phyloP scores from a whole-genome alignment of 2,113 vertebrate species.

The Anhinga anhinga region DNA sequence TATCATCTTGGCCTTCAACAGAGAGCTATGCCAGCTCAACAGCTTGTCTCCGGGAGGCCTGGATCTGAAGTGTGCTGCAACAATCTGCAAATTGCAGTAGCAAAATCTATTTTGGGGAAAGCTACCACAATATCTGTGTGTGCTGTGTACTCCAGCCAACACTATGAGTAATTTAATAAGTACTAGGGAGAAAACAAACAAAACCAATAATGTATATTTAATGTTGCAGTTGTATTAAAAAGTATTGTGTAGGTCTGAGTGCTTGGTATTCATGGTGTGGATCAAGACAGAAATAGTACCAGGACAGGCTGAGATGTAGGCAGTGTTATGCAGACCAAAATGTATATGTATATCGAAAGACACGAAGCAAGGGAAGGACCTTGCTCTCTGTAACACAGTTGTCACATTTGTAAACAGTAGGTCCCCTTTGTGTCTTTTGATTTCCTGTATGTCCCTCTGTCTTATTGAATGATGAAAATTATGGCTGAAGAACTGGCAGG shows the following conservation, averaged over 20 bases:
- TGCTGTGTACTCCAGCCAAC: not conserved
- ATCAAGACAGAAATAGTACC: not conserved
- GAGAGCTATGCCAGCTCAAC: not conserved
- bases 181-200: not conserved
- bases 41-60: not conserved
- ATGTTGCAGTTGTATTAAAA: not conserved
- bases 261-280: not conserved
- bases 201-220: not conserved
- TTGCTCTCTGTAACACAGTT: not conserved
- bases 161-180: not conserved
- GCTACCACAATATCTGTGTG: not conserved
- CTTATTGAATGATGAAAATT: not conserved
- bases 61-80: not conserved
- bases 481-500: not conserved
- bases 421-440: not conserved
- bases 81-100: not conserved
- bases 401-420: not conserved
- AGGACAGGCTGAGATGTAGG: not conserved
- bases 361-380: not conserved
- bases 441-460: not conserved
- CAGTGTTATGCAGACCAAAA: not conserved
- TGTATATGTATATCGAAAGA: not conserved
- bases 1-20: not conserved
- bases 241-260: not conserved
- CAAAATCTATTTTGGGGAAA: not conserved